Evolutionary conservation across 1,140 invertebrate species (phyloP), one percentile per base, ranked within the genome.

Genomic region (Druon quercuslanigerum): DNA sequence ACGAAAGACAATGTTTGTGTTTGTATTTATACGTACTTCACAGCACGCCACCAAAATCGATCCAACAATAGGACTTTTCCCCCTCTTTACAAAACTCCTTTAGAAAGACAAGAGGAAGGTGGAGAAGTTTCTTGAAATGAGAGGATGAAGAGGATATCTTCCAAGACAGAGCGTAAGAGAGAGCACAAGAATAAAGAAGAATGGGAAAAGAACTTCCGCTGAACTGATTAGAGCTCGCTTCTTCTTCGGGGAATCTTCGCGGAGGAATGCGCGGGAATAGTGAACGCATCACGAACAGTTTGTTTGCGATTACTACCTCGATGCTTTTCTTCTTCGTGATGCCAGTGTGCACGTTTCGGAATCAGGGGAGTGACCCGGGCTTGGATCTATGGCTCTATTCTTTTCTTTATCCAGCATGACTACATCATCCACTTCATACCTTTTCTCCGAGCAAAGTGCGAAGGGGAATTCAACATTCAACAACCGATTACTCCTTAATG

Each of bases 211-310:
- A 77, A 82, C 81, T 87, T 87, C 85, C 84, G 76, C 77, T 87
- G 86, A 87, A 87, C 84, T 86, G 85, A 87, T 87, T 86, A 86
- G 84, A 85, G 79, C 78, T 79, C 73, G 80, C 75, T 60, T 77
- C 76, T 71, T 81, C 80, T 87, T 87, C 85, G 83, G 40, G 56
- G 86, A 87, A 87, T 72, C 78, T 79, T 77, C 78, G 82, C 79
- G 73, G 79, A 80, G 82, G 80, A 84, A 84, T 82, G 73, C 40
- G 52, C 56, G 40, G 52, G 40, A 57, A 74, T 72, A 40, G 60
- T 66, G 60, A 20, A 66, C 33, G 60, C 60, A 66, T 66, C 60
- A 66, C 60, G 60, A 66, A 66, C 60, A 66, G 60, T 66, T 66
- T 40, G 60, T 66, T 66, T 66, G 60, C 60, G 60, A 66, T 66